Base-by-base conservation (phyloP, 2,888 invertebrate genomes). In the Hirtodrosophila duncani region DNA sequence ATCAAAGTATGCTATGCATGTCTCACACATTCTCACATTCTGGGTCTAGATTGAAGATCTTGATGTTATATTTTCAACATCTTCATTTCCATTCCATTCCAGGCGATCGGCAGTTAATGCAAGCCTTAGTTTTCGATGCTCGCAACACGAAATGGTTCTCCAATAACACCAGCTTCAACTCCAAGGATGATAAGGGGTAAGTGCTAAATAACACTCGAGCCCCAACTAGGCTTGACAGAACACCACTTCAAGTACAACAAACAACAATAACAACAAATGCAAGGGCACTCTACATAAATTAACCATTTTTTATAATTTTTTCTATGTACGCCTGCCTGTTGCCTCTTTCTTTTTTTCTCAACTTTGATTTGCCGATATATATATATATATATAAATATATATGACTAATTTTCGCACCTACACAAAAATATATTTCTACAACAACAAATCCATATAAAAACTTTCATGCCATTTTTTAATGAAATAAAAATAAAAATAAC, bases 131-230 rank as follows among this genome's bases (percentile, higher is more conserved):
- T 1, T 95, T 93, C 81, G 97, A 97, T 85, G 96, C 96, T 5
- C 91, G 94, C 82, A 93, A 93, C 63, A 96, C 97, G 1, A 91
- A 92, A 64, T 94, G 94, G 92, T 96, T 95, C 85, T 92, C 93
- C 67, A 91, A 92, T 64, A 93, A 93, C 83, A 91, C 92, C 66
- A 92, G 91, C 38, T 89, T 90, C 36, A 91, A 91, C 26, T 91
- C 91, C 11, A 92, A 92, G 58, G 93, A 93, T 67, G 93, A 94
- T 64, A 90, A 90, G 84, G 90, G 89, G 91, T 91, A 88, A 89
- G 90, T 85, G 11, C 3, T 7, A n/a, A n/a, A 9, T 11, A 29
- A 29, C 34, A 46, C n/a, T n/a, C n/a, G n/a, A n/a, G n/a, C n/a
- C n/a, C n/a, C n/a, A n/a, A n/a, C 33, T 41, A 50, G 57, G 58